Evolutionary conservation across 2,113 vertebrate genomes (phyloP).

Genomic region (Syrrhaptes paradoxus): DNA sequence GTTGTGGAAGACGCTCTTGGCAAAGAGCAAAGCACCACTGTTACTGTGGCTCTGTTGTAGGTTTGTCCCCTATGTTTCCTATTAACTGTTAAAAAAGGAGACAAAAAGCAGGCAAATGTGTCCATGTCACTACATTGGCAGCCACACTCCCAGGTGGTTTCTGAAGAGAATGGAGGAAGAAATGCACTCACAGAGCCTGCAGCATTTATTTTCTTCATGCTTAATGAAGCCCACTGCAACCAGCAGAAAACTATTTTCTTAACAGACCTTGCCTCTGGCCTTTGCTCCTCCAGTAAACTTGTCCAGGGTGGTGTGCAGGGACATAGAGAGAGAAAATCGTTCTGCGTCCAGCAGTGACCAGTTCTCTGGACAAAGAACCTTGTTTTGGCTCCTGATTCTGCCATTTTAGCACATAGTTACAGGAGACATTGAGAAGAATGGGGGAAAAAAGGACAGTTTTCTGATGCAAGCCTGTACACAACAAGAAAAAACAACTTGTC

Average conservation of each 20-base stretch:
- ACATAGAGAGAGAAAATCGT: background rate
- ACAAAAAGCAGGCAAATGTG: background rate
- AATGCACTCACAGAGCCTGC: background rate
- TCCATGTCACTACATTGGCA: background rate
- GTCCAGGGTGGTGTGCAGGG: background rate
- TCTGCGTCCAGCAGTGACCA: background rate
- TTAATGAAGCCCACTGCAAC: background rate
- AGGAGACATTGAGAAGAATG: background rate
- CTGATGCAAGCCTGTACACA: background rate
- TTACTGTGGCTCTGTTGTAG: rapidly evolving
- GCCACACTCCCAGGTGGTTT: background rate
- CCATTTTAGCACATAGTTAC: background rate
- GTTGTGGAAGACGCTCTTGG: background rate
- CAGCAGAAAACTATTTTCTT: background rate
- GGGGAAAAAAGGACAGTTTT: background rate
- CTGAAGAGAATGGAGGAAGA: background rate
- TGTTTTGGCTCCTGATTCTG: background rate
- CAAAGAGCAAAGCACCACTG: background rate
- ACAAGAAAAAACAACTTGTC: background rate
- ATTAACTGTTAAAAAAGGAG: background rate
- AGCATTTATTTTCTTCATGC: background rate
- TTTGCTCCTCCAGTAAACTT: background rate
- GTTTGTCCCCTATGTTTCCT: background rate
- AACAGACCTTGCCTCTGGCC: background rate
- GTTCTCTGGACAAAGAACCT: background rate